phyloP scores from a whole-genome alignment of 35 echinoderm and acorn worm genomes.

The Patiria miniata region DNA sequence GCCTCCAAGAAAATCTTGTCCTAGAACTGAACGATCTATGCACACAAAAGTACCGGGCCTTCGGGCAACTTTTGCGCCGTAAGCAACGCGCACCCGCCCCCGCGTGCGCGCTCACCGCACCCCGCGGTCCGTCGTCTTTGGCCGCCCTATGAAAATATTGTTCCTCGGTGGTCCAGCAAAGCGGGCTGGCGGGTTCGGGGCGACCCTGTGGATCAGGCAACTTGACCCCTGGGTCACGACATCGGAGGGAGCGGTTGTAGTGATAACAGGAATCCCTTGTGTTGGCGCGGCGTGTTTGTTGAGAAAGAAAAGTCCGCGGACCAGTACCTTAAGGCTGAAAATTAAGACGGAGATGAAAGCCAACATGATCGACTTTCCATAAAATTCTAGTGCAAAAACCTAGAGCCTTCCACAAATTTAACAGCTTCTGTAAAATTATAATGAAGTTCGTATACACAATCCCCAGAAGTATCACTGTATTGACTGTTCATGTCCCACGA shows the following conservation, averaged over 20 bases:
- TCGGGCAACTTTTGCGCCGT: background rate
- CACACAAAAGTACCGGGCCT: background rate
- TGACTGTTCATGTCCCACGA: no score
- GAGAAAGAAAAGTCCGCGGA: background rate
- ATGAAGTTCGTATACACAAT: no score
- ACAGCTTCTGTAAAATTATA: no score
- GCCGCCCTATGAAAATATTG: conserved; percentile 19
- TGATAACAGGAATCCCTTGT: background rate
- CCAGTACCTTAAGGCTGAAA: background rate
- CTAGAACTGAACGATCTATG: no score
- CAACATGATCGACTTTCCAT: no score
- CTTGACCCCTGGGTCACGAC: conserved; percentile 14
- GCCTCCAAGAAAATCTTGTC: no score
- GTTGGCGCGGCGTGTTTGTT: background rate
- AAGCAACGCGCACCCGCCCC: background rate
- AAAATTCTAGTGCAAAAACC: no score
- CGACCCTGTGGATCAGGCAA: background rate
- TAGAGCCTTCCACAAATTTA: no score
- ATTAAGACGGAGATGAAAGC: no score
- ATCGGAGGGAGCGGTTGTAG: background rate
- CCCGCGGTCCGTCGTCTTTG: background rate
- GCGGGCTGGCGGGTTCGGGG: background rate
- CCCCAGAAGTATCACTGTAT: no score
- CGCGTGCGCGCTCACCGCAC: background rate
- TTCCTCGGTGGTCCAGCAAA: conserved; percentile 4